phyloP scores from a whole-genome alignment of 37 sponge, comb jelly and placozoan genomes.

The Halisarca cf. caerulea region DNA sequence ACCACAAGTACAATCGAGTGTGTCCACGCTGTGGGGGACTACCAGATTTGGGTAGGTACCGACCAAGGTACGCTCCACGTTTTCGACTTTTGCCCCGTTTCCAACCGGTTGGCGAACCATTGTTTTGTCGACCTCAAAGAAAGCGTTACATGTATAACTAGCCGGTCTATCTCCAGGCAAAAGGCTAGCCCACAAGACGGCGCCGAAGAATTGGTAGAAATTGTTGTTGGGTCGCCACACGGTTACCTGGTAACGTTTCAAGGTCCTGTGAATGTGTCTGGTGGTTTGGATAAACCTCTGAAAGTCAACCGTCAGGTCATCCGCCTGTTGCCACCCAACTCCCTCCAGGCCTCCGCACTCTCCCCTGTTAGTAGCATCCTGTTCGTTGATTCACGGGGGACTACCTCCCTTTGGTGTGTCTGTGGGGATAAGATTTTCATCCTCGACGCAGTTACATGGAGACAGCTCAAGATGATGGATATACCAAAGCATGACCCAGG shows the following conservation, averaged over 20 bases:
- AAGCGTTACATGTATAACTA: constrained; percentile 30
- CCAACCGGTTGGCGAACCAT: constrained; percentile 26
- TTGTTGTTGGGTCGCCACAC: constrained; percentile 50
- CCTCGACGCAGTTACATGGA: constrained; percentile 40
- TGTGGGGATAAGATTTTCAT: constrained; percentile 50
- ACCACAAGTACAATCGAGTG: constrained; percentile 4
- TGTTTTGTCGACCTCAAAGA: constrained; percentile 37
- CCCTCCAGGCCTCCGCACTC: neutral
- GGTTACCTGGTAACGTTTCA: constrained; percentile 51
- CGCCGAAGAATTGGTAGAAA: constrained; percentile 14
- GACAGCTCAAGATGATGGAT: constrained; percentile 18
- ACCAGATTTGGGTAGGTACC: constrained; percentile 66
- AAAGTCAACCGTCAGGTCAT: constrained; percentile 44
- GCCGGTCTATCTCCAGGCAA: neutral
- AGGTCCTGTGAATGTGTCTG: constrained; percentile 43
- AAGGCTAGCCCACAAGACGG: neutral
- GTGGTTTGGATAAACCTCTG: constrained; percentile 38
- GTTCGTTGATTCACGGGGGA: neutral
- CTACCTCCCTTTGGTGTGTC: constrained; percentile 56
- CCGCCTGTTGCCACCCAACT: constrained; percentile 29
- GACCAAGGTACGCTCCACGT: constrained; percentile 56
- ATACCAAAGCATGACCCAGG: neutral
- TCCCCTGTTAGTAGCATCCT: constrained; percentile 22
- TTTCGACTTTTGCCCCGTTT: constrained; percentile 42
- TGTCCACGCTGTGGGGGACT: constrained; percentile 36